Evolutionary conservation across 2,888 invertebrate genomes (phyloP).

Genomic region (Amorpha juglandis): DNA sequence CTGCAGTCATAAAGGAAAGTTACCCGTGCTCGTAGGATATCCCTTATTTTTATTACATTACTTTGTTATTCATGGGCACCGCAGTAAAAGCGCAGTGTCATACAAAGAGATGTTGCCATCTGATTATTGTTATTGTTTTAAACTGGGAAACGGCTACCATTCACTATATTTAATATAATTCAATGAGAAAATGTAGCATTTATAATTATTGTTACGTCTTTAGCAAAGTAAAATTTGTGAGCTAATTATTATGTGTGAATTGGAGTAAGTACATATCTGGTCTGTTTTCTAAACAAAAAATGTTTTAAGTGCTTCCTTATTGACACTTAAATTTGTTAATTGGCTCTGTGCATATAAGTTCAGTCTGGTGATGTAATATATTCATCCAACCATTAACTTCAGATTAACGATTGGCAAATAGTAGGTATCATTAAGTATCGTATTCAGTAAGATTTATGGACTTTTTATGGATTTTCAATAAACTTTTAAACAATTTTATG

Average conservation of each 20-base stretch:
- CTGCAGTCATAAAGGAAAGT: conserved; percentile 10
- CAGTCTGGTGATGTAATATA: neutral
- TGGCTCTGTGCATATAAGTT: neutral
- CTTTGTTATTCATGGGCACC: conserved; percentile 53
- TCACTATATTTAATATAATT: conserved; percentile 82
- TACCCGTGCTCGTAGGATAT: conserved; percentile 19
- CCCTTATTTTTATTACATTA: conserved; percentile 26
- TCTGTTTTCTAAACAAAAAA: conserved; percentile 20
- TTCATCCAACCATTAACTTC: no score
- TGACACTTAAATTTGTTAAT: conserved; percentile 4
- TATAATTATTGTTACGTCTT: conserved; percentile 67
- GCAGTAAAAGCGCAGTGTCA: conserved; percentile 66
- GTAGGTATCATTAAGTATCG: no score
- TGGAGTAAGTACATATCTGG: conserved; percentile 25
- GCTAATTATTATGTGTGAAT: conserved; percentile 35
- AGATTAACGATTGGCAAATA: no score
- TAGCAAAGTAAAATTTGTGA: conserved; percentile 30
- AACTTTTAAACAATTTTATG: no score
- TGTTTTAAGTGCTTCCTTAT: conserved; percentile 20
- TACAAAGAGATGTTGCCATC: conserved; percentile 71
- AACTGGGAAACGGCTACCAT: conserved; percentile 76
- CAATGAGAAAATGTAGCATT: conserved; percentile 79
- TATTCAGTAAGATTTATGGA: no score
- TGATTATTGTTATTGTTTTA: conserved; percentile 80
- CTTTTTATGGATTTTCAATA: no score